Base-by-base conservation (phyloP, 2,888 invertebrate species). In the Nemotelus nigrinus region DNA sequence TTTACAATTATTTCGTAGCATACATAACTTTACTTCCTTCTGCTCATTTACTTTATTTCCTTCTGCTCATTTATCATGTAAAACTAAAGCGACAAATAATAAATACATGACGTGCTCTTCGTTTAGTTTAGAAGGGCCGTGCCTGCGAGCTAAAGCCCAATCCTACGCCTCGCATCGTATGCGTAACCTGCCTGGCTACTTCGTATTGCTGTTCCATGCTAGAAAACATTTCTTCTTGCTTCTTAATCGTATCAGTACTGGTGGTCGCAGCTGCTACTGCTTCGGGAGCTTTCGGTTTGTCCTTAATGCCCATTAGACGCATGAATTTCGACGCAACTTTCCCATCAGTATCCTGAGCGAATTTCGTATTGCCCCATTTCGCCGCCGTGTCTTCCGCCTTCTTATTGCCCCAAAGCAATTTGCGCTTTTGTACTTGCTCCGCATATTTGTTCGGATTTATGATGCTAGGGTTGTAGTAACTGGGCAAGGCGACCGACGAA, bases 161-260 rank as follows among this genome's bases (percentile, higher is more conserved):
- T 0, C 95, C 95, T 0, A 95, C 93, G 0, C 95, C 95, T 2
- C 98, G 90, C 91, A 98, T 97, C 7, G 98, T 97, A 88, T 98
- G 98, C 0, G 98, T 99, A 41, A 96, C 94, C 80, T 97, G 95
- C 53, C 98, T 90, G 0, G 98, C 98, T 75, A 96, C 96, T 87
- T 98, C 97, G 85, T 99, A 99, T 86, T 99, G 98, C 81, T 95
- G 94, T 84, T 99, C 98, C 93, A 99, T 94, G 71, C 94, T 93
- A 81, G 91, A 92, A 87, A 98, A 98, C 89, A 98, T 91, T 85
- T 97, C 96, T 83, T 96, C 93, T 0, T 86, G 84, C 43, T 84
- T 83, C 78, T 86, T 86, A 81, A 86, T 87, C 8, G 60, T 80
- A 45, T 65, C 80, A 3, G 78, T 65, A 25, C 53, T 55, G 7